Evolutionary conservation across 2,113 vertebrate genomes (phyloP).

Genomic region (Tachuris rubrigastra): DNA sequence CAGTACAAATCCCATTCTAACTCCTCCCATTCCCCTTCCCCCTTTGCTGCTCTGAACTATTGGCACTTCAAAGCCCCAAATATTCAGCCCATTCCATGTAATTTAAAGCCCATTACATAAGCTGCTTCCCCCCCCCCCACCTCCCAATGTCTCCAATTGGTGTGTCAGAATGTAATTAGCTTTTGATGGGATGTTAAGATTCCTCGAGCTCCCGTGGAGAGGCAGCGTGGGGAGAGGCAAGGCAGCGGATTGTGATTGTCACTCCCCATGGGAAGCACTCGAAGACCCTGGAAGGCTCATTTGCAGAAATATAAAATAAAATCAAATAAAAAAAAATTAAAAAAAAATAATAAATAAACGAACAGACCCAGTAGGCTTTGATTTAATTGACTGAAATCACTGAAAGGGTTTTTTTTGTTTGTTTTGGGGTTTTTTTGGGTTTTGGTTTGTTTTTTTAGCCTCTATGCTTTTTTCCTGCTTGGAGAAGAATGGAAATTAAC

Average conservation of each 20-base stretch:
- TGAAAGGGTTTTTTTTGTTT: no score
- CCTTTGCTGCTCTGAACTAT: not conserved
- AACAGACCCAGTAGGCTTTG: not conserved
- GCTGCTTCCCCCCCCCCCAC: not conserved
- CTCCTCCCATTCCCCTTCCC: not conserved
- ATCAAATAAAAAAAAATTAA: constrained; percentile 12
- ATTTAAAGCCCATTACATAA: constrained; percentile 32
- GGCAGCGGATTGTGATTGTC: constrained; percentile 45
- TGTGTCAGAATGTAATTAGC: constrained; percentile 69
- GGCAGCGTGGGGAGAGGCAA: constrained; percentile 37
- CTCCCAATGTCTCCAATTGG: not conserved
- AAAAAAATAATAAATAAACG: not conserved
- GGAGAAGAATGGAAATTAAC: not conserved
- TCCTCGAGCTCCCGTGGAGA: constrained; percentile 43
- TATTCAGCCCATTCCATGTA: not conserved
- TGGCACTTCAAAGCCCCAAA: not conserved
- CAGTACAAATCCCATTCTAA: not conserved
- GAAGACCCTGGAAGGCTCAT: constrained; percentile 50
- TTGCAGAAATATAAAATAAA: constrained; percentile 34
- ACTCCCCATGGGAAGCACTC: constrained; percentile 41
- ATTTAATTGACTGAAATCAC: constrained; percentile 33
- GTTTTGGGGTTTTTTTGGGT: no score
- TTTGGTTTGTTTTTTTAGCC: not conserved
- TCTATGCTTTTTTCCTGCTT: not conserved
- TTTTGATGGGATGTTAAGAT: constrained; percentile 69